Conservation (phyloP, 2,113 vertebrate genomes). For the Hippolais icterina region DNA sequence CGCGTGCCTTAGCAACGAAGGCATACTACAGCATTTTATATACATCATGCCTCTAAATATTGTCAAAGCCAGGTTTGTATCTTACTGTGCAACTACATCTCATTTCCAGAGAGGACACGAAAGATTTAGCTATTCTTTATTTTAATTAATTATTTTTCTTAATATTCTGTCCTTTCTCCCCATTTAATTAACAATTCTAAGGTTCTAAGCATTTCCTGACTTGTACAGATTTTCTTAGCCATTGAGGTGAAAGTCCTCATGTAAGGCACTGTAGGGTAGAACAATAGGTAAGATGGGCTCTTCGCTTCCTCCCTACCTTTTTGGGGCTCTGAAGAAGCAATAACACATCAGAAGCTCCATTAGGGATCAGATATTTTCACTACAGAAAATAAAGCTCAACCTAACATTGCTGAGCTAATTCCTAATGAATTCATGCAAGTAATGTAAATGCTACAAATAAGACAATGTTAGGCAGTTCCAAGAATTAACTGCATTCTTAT, state of each 20-base stretch:
- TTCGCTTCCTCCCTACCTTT: neutral
- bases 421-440: conserved; percentile 30
- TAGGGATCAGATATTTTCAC: neutral
- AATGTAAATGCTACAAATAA: conserved; percentile 14
- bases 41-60: conserved; percentile 20
- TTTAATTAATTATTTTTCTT: neutral
- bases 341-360: neutral
- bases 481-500: conserved; percentile 14
- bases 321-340: neutral
- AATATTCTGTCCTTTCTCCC: neutral
- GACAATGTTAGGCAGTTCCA: neutral
- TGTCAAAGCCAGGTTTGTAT: conserved; percentile 4
- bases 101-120: neutral
- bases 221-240: conserved; percentile 9
- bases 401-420: neutral
- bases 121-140: conserved; percentile 21
- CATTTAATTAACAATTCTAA: conserved; percentile 45
- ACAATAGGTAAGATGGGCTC: neutral
- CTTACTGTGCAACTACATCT: neutral
- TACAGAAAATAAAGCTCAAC: neutral
- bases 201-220: neutral
- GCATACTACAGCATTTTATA: conserved; percentile 38
- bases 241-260: neutral
- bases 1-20: conserved; percentile 54
- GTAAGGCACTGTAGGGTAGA: neutral